A percentile compares a stretch with the other conserved stretches of the same genome.
These are phyloP conservation scores for Lasius fuliginosus DNA, from an alignment of 2,888 invertebrate species.

Conservation along the genomic window DNA sequence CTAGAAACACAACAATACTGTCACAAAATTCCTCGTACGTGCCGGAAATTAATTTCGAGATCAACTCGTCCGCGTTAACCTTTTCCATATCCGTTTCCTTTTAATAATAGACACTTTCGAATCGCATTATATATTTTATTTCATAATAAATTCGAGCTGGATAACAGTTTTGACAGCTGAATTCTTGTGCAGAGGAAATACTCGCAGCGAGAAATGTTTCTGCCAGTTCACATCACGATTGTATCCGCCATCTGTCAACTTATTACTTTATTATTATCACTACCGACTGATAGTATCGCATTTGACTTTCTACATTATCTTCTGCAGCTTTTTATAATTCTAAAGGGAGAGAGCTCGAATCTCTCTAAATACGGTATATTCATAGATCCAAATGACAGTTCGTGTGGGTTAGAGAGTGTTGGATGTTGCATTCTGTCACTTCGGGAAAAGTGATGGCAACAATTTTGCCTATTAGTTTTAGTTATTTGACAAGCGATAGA, in stretches of 20 bases:
- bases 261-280: not conserved
- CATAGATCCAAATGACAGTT: not conserved
- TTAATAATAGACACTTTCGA: not conserved
- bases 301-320: not conserved
- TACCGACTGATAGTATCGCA: not conserved
- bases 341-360: not conserved
- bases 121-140: conserved; percentile 20
- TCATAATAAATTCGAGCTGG: not conserved
- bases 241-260: not conserved
- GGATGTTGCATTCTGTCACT: conserved; percentile 10
- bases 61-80: conserved; percentile 69
- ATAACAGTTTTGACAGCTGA: conserved; percentile 24
- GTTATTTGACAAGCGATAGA: not conserved
- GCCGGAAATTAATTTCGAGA: conserved; percentile 76
- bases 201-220: not conserved
- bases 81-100: conserved; percentile 18
- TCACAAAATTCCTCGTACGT: conserved; percentile 77
- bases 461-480: conserved; percentile 23
- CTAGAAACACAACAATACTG: conserved; percentile 84
- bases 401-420: not conserved
- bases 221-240: not conserved
- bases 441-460: not conserved
- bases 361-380: not conserved
- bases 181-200: not conserved
- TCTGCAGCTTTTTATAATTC: not conserved